phyloP scores from a whole-genome alignment of 1,140 invertebrate species.

The Heliconius himera region DNA sequence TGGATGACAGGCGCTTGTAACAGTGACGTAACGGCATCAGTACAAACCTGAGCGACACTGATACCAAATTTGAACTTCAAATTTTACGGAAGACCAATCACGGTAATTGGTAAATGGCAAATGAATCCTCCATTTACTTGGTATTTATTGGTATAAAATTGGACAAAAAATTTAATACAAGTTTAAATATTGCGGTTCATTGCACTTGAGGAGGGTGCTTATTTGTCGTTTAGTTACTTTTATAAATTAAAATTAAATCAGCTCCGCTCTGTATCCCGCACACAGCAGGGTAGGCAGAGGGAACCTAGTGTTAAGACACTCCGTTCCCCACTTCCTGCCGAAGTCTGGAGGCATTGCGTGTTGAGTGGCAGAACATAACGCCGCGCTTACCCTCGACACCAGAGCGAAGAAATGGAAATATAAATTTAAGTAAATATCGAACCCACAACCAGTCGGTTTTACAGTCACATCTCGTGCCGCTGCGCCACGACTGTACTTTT shows the following conservation, averaged over 20 bases:
- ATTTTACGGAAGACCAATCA: slow-evolving; percentile 51
- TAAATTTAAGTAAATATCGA: not conserved
- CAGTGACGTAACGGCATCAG: slow-evolving; percentile 62
- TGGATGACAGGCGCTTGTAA: slow-evolving; percentile 47
- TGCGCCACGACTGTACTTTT: no score
- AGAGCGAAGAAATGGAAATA: not conserved
- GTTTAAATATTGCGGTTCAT: not conserved
- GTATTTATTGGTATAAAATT: not conserved
- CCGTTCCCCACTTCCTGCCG: no score
- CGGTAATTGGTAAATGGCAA: slow-evolving; percentile 29
- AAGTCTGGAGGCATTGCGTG: no score
- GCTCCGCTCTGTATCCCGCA: no score
- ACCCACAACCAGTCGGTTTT: no score
- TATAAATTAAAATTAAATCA: not conserved
- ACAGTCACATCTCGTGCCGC: no score
- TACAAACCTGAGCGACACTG: slow-evolving; percentile 54
- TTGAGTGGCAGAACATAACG: no score
- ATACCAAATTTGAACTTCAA: slow-evolving; percentile 57
- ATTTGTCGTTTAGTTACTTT: not conserved
- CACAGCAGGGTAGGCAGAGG: no score
- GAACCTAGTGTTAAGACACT: no score
- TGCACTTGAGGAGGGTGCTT: not conserved
- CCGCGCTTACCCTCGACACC: no score
- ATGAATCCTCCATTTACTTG: slow-evolving; percentile 19
- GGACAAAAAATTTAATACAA: not conserved